These are phyloP conservation scores for Rhimphoctona megacephalus DNA, from an alignment of 2,888 invertebrate species.

Conservation along the genomic window DNA sequence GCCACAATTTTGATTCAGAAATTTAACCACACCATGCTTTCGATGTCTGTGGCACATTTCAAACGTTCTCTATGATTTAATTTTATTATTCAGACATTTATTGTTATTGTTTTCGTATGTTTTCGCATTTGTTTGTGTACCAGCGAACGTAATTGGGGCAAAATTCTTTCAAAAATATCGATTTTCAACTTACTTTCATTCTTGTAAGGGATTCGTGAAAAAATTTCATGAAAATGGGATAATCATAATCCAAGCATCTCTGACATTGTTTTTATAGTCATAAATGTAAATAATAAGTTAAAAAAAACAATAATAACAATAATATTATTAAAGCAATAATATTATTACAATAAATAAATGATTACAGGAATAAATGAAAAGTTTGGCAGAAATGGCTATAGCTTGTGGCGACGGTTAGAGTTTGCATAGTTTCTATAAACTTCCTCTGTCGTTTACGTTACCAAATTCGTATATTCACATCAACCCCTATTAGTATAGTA, in stretches of 20 bases:
- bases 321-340: too few relatives aligned
- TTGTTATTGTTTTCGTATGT: neutral
- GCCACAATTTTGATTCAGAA: neutral
- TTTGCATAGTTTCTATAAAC: neutral
- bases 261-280: neutral
- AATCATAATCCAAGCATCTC: neutral
- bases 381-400: neutral
- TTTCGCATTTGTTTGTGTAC: neutral
- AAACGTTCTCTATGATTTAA: neutral
- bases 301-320: too few relatives aligned
- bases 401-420: neutral
- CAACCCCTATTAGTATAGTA: slow-evolving; percentile 31
- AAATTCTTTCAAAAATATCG: neutral
- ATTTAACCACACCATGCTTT: neutral
- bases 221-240: neutral
- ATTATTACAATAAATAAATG: neutral
- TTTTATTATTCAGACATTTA: neutral
- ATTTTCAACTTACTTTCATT: neutral
- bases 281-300: neutral
- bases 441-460: slow-evolving; percentile 4
- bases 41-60: neutral
- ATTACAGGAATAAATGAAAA: neutral
- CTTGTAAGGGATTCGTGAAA: neutral
- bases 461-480: slow-evolving; percentile 43
- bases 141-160: neutral